These are phyloP conservation scores for Tricholauxania praeusta DNA, from an alignment of 2,888 invertebrate species.

Conservation along the genomic window DNA sequence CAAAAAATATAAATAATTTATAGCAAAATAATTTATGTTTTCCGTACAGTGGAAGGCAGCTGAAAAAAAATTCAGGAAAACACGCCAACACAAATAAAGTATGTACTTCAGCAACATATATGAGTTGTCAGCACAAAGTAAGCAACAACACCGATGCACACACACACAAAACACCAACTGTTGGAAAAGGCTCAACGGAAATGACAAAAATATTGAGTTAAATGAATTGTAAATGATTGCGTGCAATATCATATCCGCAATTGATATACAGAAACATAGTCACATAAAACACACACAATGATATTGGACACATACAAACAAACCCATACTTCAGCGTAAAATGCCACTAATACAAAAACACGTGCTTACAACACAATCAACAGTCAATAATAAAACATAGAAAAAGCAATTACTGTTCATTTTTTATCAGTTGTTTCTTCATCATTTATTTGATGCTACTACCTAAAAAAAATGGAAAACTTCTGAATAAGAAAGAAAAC, in stretches of 20 bases:
- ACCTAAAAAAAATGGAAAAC: too few relatives aligned
- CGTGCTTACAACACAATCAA: conserved; percentile 51
- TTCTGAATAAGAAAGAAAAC: too few relatives aligned
- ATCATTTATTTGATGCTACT: too few relatives aligned
- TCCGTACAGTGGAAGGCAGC: background rate
- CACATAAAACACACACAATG: too few relatives aligned
- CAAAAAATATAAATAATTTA: background rate
- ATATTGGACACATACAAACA: too few relatives aligned
- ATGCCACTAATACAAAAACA: conserved; percentile 7
- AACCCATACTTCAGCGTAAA: too few relatives aligned
- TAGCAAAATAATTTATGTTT: conserved; percentile 2
- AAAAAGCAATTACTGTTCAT: conserved; percentile 8
- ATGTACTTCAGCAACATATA: conserved; percentile 13
- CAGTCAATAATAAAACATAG: conserved; percentile 53
- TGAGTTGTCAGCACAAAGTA: background rate
- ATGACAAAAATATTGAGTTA: conserved; percentile 26
- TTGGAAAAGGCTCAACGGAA: background rate
- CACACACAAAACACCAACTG: conserved; percentile 11
- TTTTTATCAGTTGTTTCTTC: background rate
- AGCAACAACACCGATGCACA: background rate
- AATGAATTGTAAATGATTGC: conserved; percentile 41
- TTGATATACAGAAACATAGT: background rate
- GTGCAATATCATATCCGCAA: conserved; percentile 34
- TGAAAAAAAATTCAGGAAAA: background rate
- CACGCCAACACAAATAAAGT: background rate